Base-by-base conservation (phyloP, 2,888 invertebrate genomes). In the Noctua comes region DNA sequence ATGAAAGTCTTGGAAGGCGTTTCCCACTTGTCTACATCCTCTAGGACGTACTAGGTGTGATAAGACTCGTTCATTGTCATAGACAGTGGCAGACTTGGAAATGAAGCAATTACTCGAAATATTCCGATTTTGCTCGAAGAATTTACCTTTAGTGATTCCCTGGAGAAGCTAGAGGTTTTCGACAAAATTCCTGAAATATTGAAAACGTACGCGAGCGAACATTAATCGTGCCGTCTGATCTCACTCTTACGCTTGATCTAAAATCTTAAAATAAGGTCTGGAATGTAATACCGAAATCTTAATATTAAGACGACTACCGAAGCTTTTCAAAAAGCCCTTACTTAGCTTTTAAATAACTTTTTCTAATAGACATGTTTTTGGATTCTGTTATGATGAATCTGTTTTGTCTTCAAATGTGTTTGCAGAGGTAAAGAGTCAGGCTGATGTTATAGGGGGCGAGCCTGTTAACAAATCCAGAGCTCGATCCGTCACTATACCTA, bases 231-330 rank as follows among this genome's bases (percentile, higher is more conserved):
- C 16, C 24, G 81, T 66, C 57, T 51, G 51, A 59, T n/a, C 51
- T 31, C n/a, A 70, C 40, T 31, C 27, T 59, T 54, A 76, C 3
- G 68, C 16, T 57, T 57, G 43, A 54, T 68, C 24, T 54, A n/a
- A 59, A 66, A 82, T 70, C 51, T n/a, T 75, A 68, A 68, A 81
- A 57, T 51, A 69, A 51, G 18, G 36, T 70, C 66, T 62, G 40
- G 59, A 64, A 68, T 57, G n/a, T 76, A 43, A 72, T 36, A 65
- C 24, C 27, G 31, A 46, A 82, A 72, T 68, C 27, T 48, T 48
- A 54, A 62, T 79, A 64, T 69, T 46, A 46, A 69, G 27, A 40
- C 2, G 13, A n/a, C 43, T 36, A 36, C 71, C 64, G 18, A 68
- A 68, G n/a, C 16, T 54, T 11, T 46, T 43, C 54, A 24, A 62